Percentiles rank a stretch among this genome's conserved stretches.
Evolutionary conservation across 2,888 invertebrate genomes (phyloP).

Genomic region (Hirtodrosophila cameraria): DNA sequence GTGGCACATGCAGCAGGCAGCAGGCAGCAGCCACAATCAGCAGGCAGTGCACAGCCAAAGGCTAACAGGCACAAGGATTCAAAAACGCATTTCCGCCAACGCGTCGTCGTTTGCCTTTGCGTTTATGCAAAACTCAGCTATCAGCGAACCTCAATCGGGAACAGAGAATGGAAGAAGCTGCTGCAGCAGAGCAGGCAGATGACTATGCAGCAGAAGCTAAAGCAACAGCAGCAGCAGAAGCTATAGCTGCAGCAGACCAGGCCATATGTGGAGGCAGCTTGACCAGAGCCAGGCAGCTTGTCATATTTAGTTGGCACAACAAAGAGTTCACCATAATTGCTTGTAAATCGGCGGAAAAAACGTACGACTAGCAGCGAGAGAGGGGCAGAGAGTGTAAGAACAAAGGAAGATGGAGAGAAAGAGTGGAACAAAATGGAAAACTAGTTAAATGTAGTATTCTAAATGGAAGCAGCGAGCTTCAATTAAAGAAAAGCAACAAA

Average conservation of each 20-base stretch:
- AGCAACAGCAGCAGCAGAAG: background rate
- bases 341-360: slow-evolving; percentile 47
- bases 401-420: background rate
- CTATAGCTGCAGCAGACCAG: slow-evolving; percentile 2
- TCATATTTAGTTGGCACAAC: slow-evolving; percentile 74
- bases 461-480: background rate
- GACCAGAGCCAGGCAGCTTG: slow-evolving; percentile 49
- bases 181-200: background rate
- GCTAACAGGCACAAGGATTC: slow-evolving; percentile 64
- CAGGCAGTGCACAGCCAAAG: too few relatives aligned
- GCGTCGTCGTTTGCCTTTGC: slow-evolving; percentile 51
- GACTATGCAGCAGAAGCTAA: slow-evolving; percentile 6
- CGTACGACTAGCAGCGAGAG: slow-evolving; percentile 4
- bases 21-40: slow-evolving; percentile 14
- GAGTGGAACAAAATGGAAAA: background rate
- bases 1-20: slow-evolving; percentile 33
- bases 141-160: slow-evolving; percentile 64
- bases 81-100: slow-evolving; percentile 75
- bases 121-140: slow-evolving; percentile 69
- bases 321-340: slow-evolving; percentile 65
- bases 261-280: slow-evolving; percentile 57
- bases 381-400: background rate
- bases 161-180: slow-evolving; percentile 11
- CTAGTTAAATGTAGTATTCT: background rate
- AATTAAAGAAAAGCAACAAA: too few relatives aligned